A percentile compares a stretch with the other conserved stretches of the same genome.
Evolutionary conservation across 2,113 vertebrate genomes (phyloP).

Genomic region (Loxodonta africana): DNA sequence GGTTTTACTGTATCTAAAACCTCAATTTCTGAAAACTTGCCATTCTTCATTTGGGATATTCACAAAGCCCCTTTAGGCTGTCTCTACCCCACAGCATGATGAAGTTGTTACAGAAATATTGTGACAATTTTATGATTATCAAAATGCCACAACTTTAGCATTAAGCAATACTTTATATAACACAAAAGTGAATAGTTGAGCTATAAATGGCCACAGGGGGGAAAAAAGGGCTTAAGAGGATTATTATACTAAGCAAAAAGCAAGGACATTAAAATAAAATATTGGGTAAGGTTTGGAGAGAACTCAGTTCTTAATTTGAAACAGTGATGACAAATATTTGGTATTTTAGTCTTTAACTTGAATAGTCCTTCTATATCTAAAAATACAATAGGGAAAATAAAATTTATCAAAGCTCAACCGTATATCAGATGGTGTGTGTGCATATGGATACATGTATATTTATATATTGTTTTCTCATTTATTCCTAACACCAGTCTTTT

Average conservation of each 20-base stretch:
- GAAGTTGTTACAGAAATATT: conserved; percentile 52
- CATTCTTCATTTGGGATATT: conserved; percentile 10
- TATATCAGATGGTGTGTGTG: not conserved
- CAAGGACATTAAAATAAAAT: conserved; percentile 50
- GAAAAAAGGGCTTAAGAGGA: not conserved
- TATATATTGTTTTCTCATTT: conserved; percentile 6
- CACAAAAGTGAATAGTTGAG: not conserved
- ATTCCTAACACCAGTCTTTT: not conserved
- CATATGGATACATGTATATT: not conserved
- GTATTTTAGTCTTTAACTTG: not conserved
- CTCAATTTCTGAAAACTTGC: conserved; percentile 15
- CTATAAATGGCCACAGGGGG: not conserved
- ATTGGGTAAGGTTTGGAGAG: not conserved
- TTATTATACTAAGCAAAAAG: not conserved
- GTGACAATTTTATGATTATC: conserved; percentile 11
- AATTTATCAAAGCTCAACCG: not conserved
- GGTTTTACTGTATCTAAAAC: not conserved
- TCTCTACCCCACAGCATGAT: not conserved
- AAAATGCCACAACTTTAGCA: not conserved
- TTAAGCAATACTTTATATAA: not conserved
- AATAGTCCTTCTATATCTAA: conserved; percentile 8
- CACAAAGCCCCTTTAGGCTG: not conserved
- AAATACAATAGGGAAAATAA: conserved; percentile 30
- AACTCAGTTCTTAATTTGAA: conserved; percentile 50
- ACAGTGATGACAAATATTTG: conserved; percentile 53